Conservation (phyloP, 2,113 vertebrate genomes). For the Phoxinus phoxinus region DNA sequence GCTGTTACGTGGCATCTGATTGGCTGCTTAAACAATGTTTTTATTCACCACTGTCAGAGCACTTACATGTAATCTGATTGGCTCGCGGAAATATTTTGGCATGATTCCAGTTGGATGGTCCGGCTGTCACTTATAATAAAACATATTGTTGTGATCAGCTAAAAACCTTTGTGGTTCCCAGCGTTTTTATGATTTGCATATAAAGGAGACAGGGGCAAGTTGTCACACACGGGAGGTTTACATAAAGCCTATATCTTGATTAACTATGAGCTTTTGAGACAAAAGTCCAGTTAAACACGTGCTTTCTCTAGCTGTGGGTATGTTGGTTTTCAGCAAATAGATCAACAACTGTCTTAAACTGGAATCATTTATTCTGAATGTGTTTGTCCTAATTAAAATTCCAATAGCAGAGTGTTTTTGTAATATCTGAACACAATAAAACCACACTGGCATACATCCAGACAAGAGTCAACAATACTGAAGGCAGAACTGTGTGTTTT, state of each 20-base stretch:
- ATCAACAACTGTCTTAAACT: background rate
- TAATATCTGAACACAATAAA: background rate
- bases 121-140: conserved; percentile 32
- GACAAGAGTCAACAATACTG: background rate
- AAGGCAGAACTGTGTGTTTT: background rate
- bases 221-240: background rate
- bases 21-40: conserved; percentile 66
- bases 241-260: too few species aligned
- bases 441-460: background rate
- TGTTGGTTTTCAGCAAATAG: background rate
- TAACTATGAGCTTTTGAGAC: too few species aligned
- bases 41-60: conserved; percentile 67
- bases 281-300: background rate
- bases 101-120: background rate
- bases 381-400: background rate
- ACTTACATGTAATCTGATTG: conserved; percentile 77
- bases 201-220: background rate
- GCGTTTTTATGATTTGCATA: background rate
- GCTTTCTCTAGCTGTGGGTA: background rate
- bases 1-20: conserved; percentile 74
- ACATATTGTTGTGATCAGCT: conserved; percentile 6
- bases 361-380: background rate
- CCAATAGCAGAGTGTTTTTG: background rate
- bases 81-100: conserved; percentile 65
- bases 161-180: background rate